Percentiles rank a stretch among this genome's conserved stretches.
phyloP scores from a whole-genome alignment of 2,888 invertebrate species.

The Parnassius glacialis region DNA sequence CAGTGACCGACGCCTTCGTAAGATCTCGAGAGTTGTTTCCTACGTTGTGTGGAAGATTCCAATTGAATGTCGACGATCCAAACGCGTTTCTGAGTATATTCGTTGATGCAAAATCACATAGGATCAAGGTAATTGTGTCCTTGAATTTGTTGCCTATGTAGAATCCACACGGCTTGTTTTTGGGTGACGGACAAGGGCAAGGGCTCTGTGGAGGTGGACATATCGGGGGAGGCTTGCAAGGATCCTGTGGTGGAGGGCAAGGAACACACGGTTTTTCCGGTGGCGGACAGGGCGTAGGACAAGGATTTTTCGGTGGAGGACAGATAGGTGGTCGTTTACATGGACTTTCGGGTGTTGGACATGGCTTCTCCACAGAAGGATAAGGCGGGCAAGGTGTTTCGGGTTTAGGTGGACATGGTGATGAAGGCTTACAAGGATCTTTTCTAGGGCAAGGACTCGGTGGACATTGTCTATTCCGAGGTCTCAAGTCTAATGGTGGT shows the following conservation, averaged over 20 bases:
- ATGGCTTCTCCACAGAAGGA: not conserved
- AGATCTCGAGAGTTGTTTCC: not conserved
- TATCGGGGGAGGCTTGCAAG: not conserved
- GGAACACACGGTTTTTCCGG: constrained; percentile 28
- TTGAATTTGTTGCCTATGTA: constrained; percentile 17
- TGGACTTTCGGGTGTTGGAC: not conserved
- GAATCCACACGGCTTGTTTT: constrained; percentile 9
- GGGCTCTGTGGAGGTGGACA: not conserved
- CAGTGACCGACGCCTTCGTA: not conserved
- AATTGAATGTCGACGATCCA: not conserved
- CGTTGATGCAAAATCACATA: constrained; percentile 6
- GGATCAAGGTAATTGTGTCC: constrained; percentile 19
- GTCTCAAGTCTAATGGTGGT: constrained; percentile 16
- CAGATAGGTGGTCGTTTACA: constrained; percentile 3
- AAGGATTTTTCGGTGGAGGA: constrained; percentile 28
- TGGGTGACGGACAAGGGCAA: constrained; percentile 7
- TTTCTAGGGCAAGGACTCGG: constrained; percentile 24
- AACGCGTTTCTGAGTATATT: not conserved
- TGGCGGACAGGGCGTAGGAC: constrained; percentile 22
- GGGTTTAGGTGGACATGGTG: not conserved
- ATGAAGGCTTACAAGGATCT: not conserved
- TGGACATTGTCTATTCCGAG: constrained; percentile 8
- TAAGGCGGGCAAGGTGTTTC: not conserved
- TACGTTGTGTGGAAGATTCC: not conserved
- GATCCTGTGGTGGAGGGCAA: constrained; percentile 1